phyloP scores from a whole-genome alignment of 2,888 invertebrate species.

The Diloba caeruleocephala region DNA sequence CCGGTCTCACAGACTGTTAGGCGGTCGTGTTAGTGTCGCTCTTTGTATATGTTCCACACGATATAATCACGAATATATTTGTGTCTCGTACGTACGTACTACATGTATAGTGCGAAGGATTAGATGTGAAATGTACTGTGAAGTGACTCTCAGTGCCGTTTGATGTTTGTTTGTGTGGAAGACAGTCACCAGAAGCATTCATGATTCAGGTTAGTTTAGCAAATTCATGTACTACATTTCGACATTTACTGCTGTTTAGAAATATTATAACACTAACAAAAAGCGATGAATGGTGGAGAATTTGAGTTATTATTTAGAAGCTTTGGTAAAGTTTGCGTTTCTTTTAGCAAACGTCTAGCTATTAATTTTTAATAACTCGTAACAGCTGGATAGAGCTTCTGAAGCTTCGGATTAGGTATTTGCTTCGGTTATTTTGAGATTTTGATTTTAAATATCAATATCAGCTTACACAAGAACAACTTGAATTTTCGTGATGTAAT shows the following conservation, averaged over 20 bases:
- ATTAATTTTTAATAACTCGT: neutral
- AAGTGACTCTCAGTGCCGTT: conserved; percentile 79
- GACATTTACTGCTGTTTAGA: conserved; percentile 32
- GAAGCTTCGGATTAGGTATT: neutral
- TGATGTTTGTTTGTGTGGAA: conserved; percentile 80
- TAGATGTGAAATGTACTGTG: conserved; percentile 86
- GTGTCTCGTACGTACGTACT: conserved; percentile 69
- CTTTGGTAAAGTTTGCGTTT: conserved; percentile 9
- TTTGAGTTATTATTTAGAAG: conserved; percentile 11
- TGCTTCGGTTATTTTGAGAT: neutral
- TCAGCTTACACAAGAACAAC: neutral
- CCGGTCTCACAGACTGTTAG: conserved; percentile 83
- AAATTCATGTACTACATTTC: conserved; percentile 46
- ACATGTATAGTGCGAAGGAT: conserved; percentile 73
- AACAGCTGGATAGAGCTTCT: neutral
- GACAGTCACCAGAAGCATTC: conserved; percentile 73
- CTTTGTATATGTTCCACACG: conserved; percentile 60
- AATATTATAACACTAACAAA: conserved; percentile 42
- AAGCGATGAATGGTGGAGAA: conserved; percentile 6
- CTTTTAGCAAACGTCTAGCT: neutral
- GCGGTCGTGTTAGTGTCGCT: conserved; percentile 79
- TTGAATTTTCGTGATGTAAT: conserved; percentile 5
- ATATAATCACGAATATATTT: conserved; percentile 70
- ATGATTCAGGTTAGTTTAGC: conserved; percentile 86
- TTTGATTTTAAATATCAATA: neutral